Base-by-base conservation (phyloP, 2,888 invertebrate genomes). In the Drosophila leonis region DNA sequence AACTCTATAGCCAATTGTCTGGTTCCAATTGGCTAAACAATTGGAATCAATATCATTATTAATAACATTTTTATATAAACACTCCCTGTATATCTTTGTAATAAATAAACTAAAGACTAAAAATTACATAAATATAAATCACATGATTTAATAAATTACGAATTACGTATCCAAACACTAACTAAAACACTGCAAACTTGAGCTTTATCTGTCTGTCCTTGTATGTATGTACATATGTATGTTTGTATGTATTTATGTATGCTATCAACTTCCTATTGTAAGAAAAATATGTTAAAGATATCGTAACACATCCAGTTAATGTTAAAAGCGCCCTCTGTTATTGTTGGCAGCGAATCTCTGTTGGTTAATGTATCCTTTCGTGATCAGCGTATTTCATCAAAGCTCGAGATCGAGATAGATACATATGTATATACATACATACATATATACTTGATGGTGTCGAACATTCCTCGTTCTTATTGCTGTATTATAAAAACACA, bases 401-500 rank as follows among this genome's bases (percentile, higher is more conserved):
- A 8, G 24, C 13, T 35, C 24, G 24, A 24, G 13, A 35, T 35
- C 35, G 7, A 37, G 15, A 37, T n/a, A 24, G 24, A 24, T 24
- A 24, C 4, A 24, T 24, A 24, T 37, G n/a, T 37, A 39, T 15
- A 3, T 39, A 41, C 12, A 24, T 24, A 24, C 4, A 24, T 24
- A 24, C n/a, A 37, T 37, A 39, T 15, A 3, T 39, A 41, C 12
- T 3, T 42, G 4, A 41, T 42, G 42, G 18, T 39, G n/a, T n/a
- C 39, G 9, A 12, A 7, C 42, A 24, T 13, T 18, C 13, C 18
- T 44, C 13, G 24, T 24, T 44, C 12, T 44, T 12, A 13, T 10
- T 20, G 12, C 12, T 42, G 12, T 4, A 4, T 46, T 44, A 44
- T 62, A 59, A 65, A 62, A 72, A 52, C 59, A 64, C 67, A 57